Evolutionary conservation across 2,888 invertebrate genomes (phyloP).

Genomic region (Phorcus lineatus): DNA sequence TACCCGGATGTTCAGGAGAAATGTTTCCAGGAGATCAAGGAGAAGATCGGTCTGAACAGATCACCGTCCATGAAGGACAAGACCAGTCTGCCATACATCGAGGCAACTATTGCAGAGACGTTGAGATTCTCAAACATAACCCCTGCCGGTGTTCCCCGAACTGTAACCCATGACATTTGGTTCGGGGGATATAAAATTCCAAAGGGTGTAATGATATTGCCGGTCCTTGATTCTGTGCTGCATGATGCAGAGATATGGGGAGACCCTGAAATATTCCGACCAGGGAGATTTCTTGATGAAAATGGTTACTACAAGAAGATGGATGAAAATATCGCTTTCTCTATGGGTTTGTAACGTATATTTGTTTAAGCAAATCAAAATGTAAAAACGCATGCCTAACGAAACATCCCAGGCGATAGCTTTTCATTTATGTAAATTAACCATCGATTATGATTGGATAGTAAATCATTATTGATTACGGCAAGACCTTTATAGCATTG

Average conservation of each 20-base stretch:
- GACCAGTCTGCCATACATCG: conserved; percentile 46
- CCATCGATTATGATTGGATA: no score
- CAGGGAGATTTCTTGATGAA: conserved; percentile 56
- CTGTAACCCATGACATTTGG: conserved; percentile 49
- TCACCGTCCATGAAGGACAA: conserved; percentile 47
- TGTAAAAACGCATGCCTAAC: no score
- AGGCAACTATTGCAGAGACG: conserved; percentile 65
- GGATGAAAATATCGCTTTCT: conserved; percentile 48
- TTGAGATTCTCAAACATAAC: conserved; percentile 55
- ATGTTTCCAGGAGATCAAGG: conserved; percentile 45
- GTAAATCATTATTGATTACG: no score
- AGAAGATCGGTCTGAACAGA: conserved; percentile 68
- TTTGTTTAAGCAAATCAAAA: no score
- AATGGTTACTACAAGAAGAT: conserved; percentile 37
- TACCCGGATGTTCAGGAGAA: conserved; percentile 80
- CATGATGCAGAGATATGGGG: conserved; percentile 52
- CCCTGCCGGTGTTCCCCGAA: conserved; percentile 55
- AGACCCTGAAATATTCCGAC: conserved; percentile 56
- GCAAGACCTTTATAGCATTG: no score
- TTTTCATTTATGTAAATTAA: no score
- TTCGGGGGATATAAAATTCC: conserved; percentile 66
- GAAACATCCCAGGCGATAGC: no score
- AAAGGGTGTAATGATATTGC: conserved; percentile 47
- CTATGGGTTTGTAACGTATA: conserved; percentile 39
- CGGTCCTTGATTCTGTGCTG: conserved; percentile 53